Conservation (phyloP, 2,797 vertebrate genomes). For the Hephaestus fuliginosus region DNA sequence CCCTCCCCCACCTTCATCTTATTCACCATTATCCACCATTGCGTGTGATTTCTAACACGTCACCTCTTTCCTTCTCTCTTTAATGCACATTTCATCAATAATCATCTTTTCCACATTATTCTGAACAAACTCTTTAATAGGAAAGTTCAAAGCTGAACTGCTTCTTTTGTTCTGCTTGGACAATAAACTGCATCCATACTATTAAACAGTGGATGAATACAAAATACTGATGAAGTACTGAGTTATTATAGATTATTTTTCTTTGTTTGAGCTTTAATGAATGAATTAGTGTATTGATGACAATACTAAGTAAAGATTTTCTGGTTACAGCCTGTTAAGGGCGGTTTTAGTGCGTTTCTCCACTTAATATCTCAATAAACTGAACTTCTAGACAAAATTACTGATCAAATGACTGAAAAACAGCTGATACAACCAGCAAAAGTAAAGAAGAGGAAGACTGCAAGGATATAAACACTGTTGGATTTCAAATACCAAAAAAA, state of each 20-base stretch:
- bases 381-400: not conserved
- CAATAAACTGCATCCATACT: not conserved
- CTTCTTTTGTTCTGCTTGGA: not conserved
- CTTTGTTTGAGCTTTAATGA: not conserved
- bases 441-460: not conserved
- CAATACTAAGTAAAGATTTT: not conserved
- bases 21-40: slow-evolving; percentile 25
- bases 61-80: not conserved
- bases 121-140: not conserved
- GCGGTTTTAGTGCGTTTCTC: not conserved
- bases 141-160: not conserved
- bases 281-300: not conserved
- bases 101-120: not conserved
- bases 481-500: not conserved
- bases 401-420: not conserved
- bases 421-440: not conserved
- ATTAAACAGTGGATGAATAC: not conserved
- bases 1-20: slow-evolving; percentile 43
- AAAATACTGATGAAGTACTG: not conserved
- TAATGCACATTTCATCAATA: not conserved
- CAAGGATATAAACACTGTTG: not conserved
- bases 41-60: slow-evolving; percentile 32
- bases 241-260: not conserved
- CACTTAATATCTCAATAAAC: not conserved
- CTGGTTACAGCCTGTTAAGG: not conserved